phyloP scores from a whole-genome alignment of 2,888 invertebrate genomes.

The Xestoiulus laeticollis region DNA sequence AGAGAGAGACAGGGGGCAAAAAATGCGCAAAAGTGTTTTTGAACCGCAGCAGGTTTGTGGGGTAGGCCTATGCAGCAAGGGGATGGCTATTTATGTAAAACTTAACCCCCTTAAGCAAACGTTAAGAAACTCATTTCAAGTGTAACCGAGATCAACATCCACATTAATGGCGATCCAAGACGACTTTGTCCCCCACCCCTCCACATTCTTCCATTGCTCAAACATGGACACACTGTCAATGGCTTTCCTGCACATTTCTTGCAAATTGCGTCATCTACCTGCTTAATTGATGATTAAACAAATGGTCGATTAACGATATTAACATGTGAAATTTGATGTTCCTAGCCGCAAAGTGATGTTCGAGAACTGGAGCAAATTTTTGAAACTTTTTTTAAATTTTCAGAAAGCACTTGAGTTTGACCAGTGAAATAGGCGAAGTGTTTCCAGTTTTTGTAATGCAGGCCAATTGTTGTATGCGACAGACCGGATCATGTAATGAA shows the following conservation, averaged over 20 bases:
- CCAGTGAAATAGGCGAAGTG: no score
- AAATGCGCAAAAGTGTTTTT: conserved; percentile 4
- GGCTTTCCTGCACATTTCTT: not conserved
- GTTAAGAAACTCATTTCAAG: conserved; percentile 26
- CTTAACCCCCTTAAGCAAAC: conserved; percentile 26
- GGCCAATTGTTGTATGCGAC: no score
- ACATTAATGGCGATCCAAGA: conserved; percentile 18
- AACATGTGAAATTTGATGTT: no score
- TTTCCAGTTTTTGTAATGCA: no score
- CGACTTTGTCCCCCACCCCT: not conserved
- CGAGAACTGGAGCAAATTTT: no score
- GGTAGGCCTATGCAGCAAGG: not conserved
- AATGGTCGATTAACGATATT: no score
- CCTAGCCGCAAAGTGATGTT: no score
- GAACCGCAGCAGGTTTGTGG: conserved; percentile 13
- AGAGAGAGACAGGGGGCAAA: conserved; percentile 15
- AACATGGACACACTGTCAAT: not conserved
- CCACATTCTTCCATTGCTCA: not conserved
- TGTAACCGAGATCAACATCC: conserved; percentile 18
- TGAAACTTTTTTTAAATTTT: no score
- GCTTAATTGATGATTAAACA: no score
- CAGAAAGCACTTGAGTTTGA: no score
- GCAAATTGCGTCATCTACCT: not conserved
- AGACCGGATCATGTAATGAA: no score
- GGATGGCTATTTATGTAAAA: not conserved